Conservation (phyloP, 37 sponge, comb jelly and placozoan genomes). For the Beroe forskalii region DNA sequence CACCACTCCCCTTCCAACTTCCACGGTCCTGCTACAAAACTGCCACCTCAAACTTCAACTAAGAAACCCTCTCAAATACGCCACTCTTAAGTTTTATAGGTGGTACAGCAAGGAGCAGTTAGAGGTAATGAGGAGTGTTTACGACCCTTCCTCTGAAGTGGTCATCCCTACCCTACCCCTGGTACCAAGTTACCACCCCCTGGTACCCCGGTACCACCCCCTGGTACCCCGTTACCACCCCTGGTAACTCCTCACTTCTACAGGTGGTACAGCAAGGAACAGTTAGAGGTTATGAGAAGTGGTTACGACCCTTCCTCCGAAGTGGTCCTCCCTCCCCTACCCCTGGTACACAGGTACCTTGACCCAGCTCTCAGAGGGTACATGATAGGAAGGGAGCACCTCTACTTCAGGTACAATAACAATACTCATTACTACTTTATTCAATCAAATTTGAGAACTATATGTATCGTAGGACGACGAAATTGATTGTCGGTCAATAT, state of each 20-base stretch:
- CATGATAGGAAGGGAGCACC: constrained; percentile 57
- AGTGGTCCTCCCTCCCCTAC: constrained; percentile 39
- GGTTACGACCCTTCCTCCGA: constrained; percentile 34
- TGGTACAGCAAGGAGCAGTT: constrained; percentile 53
- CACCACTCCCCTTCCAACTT: no score
- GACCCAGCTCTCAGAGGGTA: constrained; percentile 36
- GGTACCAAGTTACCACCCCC: constrained; percentile 11
- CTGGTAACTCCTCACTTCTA: no score
- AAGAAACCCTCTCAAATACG: no score
- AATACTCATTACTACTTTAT: no score
- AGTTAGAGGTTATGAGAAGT: constrained; percentile 3
- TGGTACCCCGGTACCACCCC: constrained; percentile 47
- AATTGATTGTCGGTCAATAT: no score
- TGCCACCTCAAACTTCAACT: no score
- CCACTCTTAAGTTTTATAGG: no score
- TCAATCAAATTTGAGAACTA: no score
- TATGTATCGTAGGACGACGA: no score
- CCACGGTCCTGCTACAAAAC: no score
- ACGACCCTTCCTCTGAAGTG: constrained; percentile 38
- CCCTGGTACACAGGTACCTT: constrained; percentile 46
- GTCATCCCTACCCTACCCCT: constrained; percentile 14
- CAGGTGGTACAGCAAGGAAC: constrained; percentile 53
- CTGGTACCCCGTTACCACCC: no score
- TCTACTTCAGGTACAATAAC: constrained; percentile 65
- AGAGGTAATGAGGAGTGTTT: background rate